Base-by-base conservation (phyloP, 1,140 invertebrate genomes). In the Platorchestia sp. region DNA sequence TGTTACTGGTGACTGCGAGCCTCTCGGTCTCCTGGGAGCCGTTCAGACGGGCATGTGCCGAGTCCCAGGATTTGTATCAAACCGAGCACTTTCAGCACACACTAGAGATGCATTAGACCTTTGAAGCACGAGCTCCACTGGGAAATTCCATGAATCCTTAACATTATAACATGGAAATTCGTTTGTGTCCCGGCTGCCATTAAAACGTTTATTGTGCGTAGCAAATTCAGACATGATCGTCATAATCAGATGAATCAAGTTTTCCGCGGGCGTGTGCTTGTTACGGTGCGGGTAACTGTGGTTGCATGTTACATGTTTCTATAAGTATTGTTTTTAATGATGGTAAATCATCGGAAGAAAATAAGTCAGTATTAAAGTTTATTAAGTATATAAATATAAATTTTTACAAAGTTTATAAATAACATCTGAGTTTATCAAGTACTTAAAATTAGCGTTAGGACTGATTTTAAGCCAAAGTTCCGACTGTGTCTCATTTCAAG, bases 71-170 rank as follows among this genome's bases (percentile, higher is more conserved):
- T 93, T 93, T 93, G 43, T 45, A 93, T 93, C 91, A 93, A 93
- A 93, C 43, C 44, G 91, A 93, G 91, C 91, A 93, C 91, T 93
- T 93, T 93, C 91, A 93, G 91, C 45, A 93, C 91, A 44, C 91
- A 45, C 91, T 47, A 44, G 91, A 93, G 91, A 93, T 93, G 45
- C 91, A 93, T 93, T 93, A 93, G 91, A 45, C 43, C 91, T 45
- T 93, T 93, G 43, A 93, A 93, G 91, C 91, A 93, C 91, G 91
- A 93, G 45, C 91, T 93, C 91, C 91, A 44, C 40, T 93, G 91
- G 91, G 91, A 93, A 93, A 93, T 93, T 93, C 43, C 91, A 93
- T 93, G 91, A 93, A 93, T 93, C 44, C 91, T 93, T 93, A 45
- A 45, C 91, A 93, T 93, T 45, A 93, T 93, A 45, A 47, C 87